These are phyloP conservation scores for Parascotia fuliginaria DNA, from an alignment of 2,888 invertebrate genomes.

Conservation along the genomic window DNA sequence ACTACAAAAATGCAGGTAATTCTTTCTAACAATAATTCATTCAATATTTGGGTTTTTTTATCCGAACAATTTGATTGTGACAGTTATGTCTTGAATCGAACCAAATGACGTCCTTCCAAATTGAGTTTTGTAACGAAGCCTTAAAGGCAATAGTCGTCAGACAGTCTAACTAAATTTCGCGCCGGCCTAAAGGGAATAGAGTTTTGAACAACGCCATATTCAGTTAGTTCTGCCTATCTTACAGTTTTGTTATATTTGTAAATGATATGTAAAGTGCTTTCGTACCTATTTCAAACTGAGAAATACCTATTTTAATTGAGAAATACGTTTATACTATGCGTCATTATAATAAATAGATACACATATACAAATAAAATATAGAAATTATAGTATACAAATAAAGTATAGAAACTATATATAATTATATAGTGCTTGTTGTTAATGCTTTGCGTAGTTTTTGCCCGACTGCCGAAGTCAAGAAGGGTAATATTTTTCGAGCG, in stretches of 20 bases:
- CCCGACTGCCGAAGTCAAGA: too few species aligned
- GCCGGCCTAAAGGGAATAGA: constrained; percentile 37
- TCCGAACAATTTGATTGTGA: constrained; percentile 50
- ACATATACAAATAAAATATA: too few species aligned
- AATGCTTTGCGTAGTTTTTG: too few species aligned
- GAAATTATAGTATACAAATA: too few species aligned
- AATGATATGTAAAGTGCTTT: background rate
- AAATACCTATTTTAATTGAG: too few species aligned
- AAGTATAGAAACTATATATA: too few species aligned
- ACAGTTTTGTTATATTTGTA: background rate
- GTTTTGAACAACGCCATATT: constrained; percentile 36
- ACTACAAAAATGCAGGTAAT: constrained; percentile 74
- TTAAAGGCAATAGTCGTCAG: constrained; percentile 50
- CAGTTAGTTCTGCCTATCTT: background rate
- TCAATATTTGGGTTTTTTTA: constrained; percentile 34
- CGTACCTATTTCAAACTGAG: background rate
- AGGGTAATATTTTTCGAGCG: too few species aligned
- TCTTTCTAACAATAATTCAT: constrained; percentile 9
- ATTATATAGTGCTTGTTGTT: too few species aligned
- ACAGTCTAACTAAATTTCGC: constrained; percentile 50
- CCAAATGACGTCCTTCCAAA: constrained; percentile 52
- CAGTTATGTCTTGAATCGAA: constrained; percentile 53
- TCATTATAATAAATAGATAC: too few species aligned
- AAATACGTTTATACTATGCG: too few species aligned
- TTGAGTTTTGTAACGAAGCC: constrained; percentile 61